A percentile compares a stretch with the other conserved stretches of the same genome.
phyloP scores from a whole-genome alignment of 1,140 invertebrate species.

The Ooceraea biroi region DNA sequence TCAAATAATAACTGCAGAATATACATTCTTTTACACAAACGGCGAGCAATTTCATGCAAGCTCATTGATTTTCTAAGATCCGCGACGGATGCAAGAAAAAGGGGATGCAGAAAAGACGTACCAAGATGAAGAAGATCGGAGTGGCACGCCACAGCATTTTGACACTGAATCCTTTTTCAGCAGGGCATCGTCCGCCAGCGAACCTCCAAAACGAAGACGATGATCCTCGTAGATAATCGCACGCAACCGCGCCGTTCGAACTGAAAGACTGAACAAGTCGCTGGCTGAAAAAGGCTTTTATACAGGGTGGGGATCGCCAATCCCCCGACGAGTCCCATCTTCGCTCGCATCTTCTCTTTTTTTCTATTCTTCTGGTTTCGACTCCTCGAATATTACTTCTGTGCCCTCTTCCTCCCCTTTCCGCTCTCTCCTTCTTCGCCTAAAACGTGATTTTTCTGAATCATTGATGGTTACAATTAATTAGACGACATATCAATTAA shows the following conservation, averaged over 20 bases:
- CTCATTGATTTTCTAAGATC: neutral
- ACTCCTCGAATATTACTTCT: neutral
- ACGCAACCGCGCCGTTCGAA: conserved; percentile 69
- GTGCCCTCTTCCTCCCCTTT: neutral
- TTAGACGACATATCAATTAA: conserved; percentile 5
- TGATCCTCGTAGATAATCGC: conserved; percentile 62
- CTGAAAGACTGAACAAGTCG: conserved; percentile 73
- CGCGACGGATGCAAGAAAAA: too few relatives aligned
- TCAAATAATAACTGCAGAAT: too few relatives aligned
- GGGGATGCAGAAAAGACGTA: conserved; percentile 53
- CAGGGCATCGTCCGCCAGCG: conserved; percentile 56
- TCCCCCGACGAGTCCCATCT: conserved; percentile 65
- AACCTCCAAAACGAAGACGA: conserved; percentile 29
- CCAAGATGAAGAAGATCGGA: conserved; percentile 66
- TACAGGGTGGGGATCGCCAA: conserved; percentile 72
- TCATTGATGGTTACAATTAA: neutral
- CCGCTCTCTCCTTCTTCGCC: neutral
- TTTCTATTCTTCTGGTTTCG: conserved; percentile 66
- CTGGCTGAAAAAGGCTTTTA: conserved; percentile 72
- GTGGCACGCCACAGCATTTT: conserved; percentile 64
- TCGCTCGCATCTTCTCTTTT: conserved; percentile 66
- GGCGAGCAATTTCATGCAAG: neutral
- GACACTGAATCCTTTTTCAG: conserved; percentile 48
- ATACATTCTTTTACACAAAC: too few relatives aligned
- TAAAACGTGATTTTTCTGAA: neutral